Base-by-base conservation (phyloP, 2,888 invertebrate species). In the Sinotaia quadrata region DNA sequence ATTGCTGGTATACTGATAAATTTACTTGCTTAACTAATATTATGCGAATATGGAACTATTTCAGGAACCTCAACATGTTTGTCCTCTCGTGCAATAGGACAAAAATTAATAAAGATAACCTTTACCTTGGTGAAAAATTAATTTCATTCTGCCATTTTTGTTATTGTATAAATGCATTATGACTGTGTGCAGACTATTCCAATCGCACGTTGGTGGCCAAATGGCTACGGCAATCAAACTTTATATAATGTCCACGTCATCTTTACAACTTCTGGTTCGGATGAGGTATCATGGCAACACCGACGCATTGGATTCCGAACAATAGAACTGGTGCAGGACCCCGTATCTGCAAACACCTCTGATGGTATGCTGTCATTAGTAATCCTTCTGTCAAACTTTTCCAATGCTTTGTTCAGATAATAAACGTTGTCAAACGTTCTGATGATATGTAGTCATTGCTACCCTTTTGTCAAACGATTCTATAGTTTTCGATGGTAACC, bases 131-230 rank as follows among this genome's bases (percentile, higher is more conserved):
- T n/a, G n/a, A n/a, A n/a, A n/a, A n/a, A n/a, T n/a, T n/a, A n/a
- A n/a, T n/a, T n/a, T 41, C 10, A 12, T 41, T 41, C 41, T 41
- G 41, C 10, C 10, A 18, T 41, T 18, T 41, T 12, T 12, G 41
- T 12, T 41, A 41, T 41, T 41, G 8, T 18, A 41, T 41, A 41
- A 12, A 8, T 41, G 18, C 18, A 41, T 18, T 41, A 8, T 41
- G 41, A 41, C 8, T 41, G 41, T 41, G 41, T 31, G 15, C 67
- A 63, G 67, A 52, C 29, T 27, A 47, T 29, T 29, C 33, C 8
- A 49, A 67, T 94, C 0, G 85, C 91, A 51, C 79, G 91, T 29
- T 98, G 98, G 98, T 98, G 97, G 97, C 98, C 98, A 0, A 97
- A 96, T 88, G 97, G 96, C 29, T 82, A 86, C 74, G 88, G 88